Base-by-base conservation (phyloP, 2,888 invertebrate species). In the Nebria brevicollis region DNA sequence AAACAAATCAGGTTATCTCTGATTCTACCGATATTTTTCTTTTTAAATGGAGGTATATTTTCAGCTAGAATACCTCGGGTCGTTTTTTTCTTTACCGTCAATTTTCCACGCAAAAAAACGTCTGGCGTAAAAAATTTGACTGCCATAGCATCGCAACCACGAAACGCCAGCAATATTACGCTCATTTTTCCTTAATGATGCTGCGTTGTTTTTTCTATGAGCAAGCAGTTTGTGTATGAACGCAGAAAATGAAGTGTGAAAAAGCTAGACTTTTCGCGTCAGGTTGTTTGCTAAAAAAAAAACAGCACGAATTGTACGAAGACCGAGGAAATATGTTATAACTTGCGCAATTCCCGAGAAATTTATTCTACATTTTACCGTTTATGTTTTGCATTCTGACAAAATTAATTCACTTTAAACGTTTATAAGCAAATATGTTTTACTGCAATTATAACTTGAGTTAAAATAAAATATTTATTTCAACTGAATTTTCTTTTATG, bases 111-210 rank as follows among this genome's bases (percentile, higher is more conserved):
- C 15, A 25, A 70, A 13, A 25, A 70, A 70, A 13, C 8, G 10
- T 13, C 6, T 25, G 70, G 13, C 66, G 66, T 20, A 66, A 66
- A 66, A 66, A 66, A 25, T 66, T 66, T 13, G 11, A 66, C n/a
- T 70, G 54, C 54, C 8, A 54, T 54, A 54, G 54, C 54, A 54
- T 54, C 8, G 34, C 34, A 54, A 8, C 54, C 70, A 25, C 34
- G 70, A 34, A 70, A 70, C 34, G 66, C 66, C 13, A 25, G 25
- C 13, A 66, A 66, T 20, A 66, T 66, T 66, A 66, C 66, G 70
- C 34, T 70, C 70, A 70, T 70, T 25, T 70, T 70, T 70, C 70
- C 70, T 70, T 70, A 70, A 70, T 70, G 70, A 70, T 70, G 70
- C 15, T 70, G 25, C 70, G 25, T 34, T 70, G 70, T 70, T 70